These are phyloP conservation scores for Gari tellinella DNA, from an alignment of 2,888 invertebrate genomes.

Conservation along the genomic window DNA sequence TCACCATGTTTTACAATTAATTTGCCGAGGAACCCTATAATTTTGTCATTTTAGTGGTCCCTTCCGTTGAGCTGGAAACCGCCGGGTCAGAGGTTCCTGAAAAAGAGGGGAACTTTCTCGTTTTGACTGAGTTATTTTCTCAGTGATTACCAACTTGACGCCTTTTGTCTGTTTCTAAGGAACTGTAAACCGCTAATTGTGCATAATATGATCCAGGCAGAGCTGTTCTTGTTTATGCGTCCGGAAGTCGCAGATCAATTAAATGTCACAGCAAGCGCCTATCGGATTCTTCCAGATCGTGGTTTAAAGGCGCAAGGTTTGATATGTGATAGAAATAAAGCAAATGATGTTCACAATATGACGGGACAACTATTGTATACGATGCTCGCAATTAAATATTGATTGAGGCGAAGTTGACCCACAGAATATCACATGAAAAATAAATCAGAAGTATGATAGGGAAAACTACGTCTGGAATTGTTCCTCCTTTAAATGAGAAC, in stretches of 20 bases:
- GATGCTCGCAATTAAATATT: too few relatives aligned
- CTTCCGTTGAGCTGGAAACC: constrained; percentile 42
- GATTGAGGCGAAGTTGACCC: too few relatives aligned
- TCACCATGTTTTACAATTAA: constrained; percentile 49
- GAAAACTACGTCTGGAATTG: too few relatives aligned
- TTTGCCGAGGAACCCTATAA: constrained; percentile 30
- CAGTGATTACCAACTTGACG: constrained; percentile 45
- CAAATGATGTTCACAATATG: too few relatives aligned
- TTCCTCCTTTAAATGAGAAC: too few relatives aligned
- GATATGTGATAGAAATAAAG: too few relatives aligned
- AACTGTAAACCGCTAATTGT: constrained; percentile 50
- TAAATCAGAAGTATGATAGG: too few relatives aligned
- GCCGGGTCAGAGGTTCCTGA: constrained; percentile 47
- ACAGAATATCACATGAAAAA: too few relatives aligned
- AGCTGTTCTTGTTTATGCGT: too few relatives aligned
- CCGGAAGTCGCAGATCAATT: constrained; percentile 38
- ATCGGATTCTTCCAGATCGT: constrained; percentile 1
- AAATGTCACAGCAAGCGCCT: constrained; percentile 43
- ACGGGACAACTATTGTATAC: too few relatives aligned
- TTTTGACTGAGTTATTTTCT: constrained; percentile 51
- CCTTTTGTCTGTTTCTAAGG: constrained; percentile 49
- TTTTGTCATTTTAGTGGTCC: constrained; percentile 40
- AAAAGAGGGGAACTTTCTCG: constrained; percentile 34
- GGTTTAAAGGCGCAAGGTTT: too few relatives aligned
- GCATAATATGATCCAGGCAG: constrained; percentile 37